Evolutionary conservation across 2,113 vertebrate genomes (phyloP).

Genomic region (Otolemur garnettii): DNA sequence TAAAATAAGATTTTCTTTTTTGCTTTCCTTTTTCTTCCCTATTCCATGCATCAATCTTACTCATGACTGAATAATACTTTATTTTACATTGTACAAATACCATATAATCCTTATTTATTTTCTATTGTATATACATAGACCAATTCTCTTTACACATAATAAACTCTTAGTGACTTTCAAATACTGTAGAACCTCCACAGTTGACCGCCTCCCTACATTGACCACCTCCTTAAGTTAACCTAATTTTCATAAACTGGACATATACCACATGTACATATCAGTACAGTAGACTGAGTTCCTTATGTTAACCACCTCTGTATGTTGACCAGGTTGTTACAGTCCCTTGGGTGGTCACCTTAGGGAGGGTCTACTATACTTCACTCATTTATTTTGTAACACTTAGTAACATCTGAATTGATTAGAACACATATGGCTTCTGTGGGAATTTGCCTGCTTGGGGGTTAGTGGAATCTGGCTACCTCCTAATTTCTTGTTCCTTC

Average conservation of each 20-base stretch:
- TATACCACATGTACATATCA: too few species aligned
- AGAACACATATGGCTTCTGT: background rate
- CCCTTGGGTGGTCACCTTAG: too few species aligned
- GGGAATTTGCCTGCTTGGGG: background rate
- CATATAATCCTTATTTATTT: constrained; percentile 1
- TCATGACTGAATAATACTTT: constrained; percentile 29
- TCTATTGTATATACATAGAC: background rate
- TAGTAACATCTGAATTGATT: constrained; percentile 30
- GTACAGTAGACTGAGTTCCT: too few species aligned
- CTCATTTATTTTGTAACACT: background rate
- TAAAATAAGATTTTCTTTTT: constrained; percentile 55
- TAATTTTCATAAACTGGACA: too few species aligned
- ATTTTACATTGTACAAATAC: constrained; percentile 24
- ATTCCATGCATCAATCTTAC: background rate
- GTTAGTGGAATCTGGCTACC: background rate
- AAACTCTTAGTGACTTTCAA: constrained; percentile 7
- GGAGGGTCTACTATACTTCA: background rate
- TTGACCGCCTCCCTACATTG: too few species aligned
- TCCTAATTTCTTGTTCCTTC: constrained; percentile 4
- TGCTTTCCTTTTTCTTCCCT: background rate
- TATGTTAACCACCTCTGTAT: too few species aligned
- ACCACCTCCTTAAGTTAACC: too few species aligned
- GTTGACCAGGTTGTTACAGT: too few species aligned
- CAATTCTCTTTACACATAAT: background rate
- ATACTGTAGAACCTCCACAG: background rate